Conservation (phyloP, 2,797 vertebrate genomes). For the Gymnothorax javanicus region DNA sequence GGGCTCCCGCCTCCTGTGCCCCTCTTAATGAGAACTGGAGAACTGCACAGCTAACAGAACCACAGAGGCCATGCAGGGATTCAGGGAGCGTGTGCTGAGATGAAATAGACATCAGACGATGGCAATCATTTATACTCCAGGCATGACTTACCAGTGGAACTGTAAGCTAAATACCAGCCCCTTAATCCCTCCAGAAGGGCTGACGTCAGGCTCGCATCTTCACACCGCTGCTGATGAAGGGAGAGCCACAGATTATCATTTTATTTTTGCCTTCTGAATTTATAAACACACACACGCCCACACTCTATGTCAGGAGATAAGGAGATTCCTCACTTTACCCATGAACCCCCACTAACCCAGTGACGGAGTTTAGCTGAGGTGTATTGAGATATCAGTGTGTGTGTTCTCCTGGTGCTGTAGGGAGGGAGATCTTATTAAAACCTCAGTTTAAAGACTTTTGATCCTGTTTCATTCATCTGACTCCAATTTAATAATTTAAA, state of each 20-base stretch:
- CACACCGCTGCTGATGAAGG: slow-evolving; percentile 68
- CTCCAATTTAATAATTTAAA: too few relatives aligned
- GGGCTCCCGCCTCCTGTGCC: slow-evolving; percentile 50
- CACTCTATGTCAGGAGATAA: background rate
- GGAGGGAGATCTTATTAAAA: too few relatives aligned
- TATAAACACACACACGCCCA: slow-evolving; percentile 35
- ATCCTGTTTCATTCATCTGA: too few relatives aligned
- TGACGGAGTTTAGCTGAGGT: too few relatives aligned
- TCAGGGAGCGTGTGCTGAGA: slow-evolving; percentile 54
- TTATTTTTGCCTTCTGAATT: slow-evolving; percentile 50
- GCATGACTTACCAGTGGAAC: slow-evolving; percentile 43
- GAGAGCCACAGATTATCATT: slow-evolving; percentile 49
- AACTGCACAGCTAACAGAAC: slow-evolving; percentile 43
- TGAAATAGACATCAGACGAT: slow-evolving; percentile 63
- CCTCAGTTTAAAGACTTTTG: too few relatives aligned
- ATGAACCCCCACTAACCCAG: slow-evolving; percentile 7
- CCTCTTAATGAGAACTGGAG: slow-evolving; percentile 63
- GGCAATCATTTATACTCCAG: slow-evolving; percentile 66
- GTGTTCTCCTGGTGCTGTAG: too few relatives aligned
- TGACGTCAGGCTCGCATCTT: slow-evolving; percentile 59
- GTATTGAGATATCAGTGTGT: too few relatives aligned
- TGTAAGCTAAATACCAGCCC: slow-evolving; percentile 52
- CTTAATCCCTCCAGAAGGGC: slow-evolving; percentile 20
- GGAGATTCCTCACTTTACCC: background rate
- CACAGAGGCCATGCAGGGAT: slow-evolving; percentile 20